These are phyloP conservation scores for Troides oblongomaculatus DNA, from an alignment of 2,888 invertebrate genomes.

Conservation along the genomic window DNA sequence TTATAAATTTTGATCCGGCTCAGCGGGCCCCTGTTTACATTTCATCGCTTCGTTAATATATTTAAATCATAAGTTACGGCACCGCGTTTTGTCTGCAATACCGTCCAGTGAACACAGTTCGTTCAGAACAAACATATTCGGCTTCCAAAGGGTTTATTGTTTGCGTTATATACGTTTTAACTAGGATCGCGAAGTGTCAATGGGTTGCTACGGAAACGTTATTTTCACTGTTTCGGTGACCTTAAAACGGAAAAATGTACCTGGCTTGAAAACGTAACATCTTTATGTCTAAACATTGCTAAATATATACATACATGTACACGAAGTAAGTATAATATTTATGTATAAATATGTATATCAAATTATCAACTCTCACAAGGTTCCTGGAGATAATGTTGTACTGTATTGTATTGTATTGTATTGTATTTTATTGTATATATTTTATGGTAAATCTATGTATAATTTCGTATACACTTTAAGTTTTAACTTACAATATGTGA, in stretches of 20 bases:
- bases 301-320: conserved; percentile 26
- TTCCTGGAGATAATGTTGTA: conserved; percentile 64
- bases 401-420: too few relatives aligned
- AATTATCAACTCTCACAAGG: conserved; percentile 45
- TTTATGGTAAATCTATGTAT: conserved; percentile 41
- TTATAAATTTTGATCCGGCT: conserved; percentile 43
- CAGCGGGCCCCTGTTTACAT: conserved; percentile 45
- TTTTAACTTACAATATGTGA: conserved; percentile 35
- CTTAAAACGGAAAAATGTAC: conserved; percentile 40
- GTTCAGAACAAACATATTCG: conserved; percentile 17
- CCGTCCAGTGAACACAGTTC: conserved; percentile 70
- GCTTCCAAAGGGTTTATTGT: conserved; percentile 13
- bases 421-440: conserved; percentile 39
- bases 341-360: conserved; percentile 27
- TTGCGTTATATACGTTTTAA: conserved; percentile 2
- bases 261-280: conserved; percentile 35
- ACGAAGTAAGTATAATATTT: conserved; percentile 10
- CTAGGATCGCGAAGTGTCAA: too few relatives aligned
- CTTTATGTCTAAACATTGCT: neutral
- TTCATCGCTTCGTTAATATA: conserved; percentile 42
- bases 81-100: conserved; percentile 66
- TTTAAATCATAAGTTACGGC: conserved; percentile 50
- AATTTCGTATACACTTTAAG: conserved; percentile 26
- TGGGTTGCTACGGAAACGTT: too few relatives aligned
- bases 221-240: conserved; percentile 24